A percentile compares a stretch with the other conserved stretches of the same genome.
Evolutionary conservation across 2,888 invertebrate species (phyloP).

Genomic region (Xylocampa areola): DNA sequence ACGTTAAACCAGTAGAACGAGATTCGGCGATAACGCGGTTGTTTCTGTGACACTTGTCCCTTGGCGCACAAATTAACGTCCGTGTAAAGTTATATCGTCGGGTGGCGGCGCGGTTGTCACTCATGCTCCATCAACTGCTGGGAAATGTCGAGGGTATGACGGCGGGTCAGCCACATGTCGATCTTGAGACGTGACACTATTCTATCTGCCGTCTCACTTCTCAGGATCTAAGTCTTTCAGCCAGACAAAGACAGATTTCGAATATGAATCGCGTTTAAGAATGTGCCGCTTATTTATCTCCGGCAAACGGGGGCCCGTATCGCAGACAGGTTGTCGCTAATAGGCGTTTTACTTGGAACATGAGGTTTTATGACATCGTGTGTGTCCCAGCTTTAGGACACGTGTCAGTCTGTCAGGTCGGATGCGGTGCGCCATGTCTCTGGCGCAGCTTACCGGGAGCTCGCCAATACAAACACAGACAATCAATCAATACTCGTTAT

Average conservation of each 20-base stretch:
- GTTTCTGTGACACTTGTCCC: slow-evolving; percentile 78
- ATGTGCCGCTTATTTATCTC: slow-evolving; percentile 82
- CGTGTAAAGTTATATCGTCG: slow-evolving; percentile 85
- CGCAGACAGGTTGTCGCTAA: slow-evolving; percentile 88
- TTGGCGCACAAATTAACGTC: slow-evolving; percentile 85
- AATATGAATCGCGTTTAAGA: slow-evolving; percentile 76
- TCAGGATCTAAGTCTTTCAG: slow-evolving; percentile 75
- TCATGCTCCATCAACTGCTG: slow-evolving; percentile 90
- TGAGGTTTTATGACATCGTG: slow-evolving; percentile 83
- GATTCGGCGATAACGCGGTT: slow-evolving; percentile 80
- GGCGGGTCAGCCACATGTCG: slow-evolving; percentile 87
- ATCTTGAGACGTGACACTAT: slow-evolving; percentile 83
- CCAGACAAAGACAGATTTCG: slow-evolving; percentile 83
- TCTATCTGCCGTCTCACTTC: slow-evolving; percentile 84
- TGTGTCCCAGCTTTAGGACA: slow-evolving; percentile 81
- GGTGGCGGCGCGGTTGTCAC: slow-evolving; percentile 81
- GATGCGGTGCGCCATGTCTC: slow-evolving; percentile 74
- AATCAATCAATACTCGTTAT: slow-evolving; percentile 70
- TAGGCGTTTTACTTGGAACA: slow-evolving; percentile 86
- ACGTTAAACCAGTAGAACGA: slow-evolving; percentile 78
- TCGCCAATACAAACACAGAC: slow-evolving; percentile 83
- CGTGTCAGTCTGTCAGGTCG: slow-evolving; percentile 80
- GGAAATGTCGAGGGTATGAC: slow-evolving; percentile 86
- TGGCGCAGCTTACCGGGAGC: slow-evolving; percentile 72
- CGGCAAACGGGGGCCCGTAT: slow-evolving; percentile 80